These are phyloP conservation scores for Alexandromys oeconomus DNA, from an alignment of 2,797 vertebrate genomes.

Conservation along the genomic window DNA sequence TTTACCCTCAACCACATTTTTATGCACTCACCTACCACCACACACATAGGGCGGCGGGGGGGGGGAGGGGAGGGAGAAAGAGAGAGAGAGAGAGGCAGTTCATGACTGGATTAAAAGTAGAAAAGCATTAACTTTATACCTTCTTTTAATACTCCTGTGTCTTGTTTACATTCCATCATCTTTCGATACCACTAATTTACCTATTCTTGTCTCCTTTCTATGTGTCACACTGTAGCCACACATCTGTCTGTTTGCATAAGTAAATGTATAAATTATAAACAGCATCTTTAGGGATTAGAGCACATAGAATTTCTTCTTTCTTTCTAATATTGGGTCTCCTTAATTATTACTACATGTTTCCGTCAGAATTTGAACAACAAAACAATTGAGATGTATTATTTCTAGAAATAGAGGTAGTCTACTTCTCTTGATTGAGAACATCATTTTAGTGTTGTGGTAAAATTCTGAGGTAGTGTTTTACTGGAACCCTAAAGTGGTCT, in stretches of 20 bases:
- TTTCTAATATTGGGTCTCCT: neutral
- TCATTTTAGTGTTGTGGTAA: neutral
- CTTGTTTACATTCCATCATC: neutral
- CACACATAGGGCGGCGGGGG: no score
- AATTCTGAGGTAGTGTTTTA: neutral
- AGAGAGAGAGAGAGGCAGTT: no score
- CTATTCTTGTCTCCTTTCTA: neutral
- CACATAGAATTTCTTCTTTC: neutral
- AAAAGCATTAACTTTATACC: neutral
- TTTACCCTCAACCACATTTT: neutral
- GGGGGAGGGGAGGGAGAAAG: no score
- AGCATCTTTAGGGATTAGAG: neutral
- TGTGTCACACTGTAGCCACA: neutral
- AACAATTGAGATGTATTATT: neutral
- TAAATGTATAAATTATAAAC: neutral
- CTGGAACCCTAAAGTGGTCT: neutral
- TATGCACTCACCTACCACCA: neutral
- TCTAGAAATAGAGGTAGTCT: neutral
- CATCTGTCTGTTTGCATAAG: neutral
- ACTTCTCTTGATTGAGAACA: neutral
- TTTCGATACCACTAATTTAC: neutral
- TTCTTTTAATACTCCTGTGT: neutral
- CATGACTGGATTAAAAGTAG: neutral
- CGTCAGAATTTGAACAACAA: slow-evolving; percentile 2
- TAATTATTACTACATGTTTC: neutral